phyloP scores from a whole-genome alignment of 1,140 invertebrate genomes.

The Apocrypta bakeri region DNA sequence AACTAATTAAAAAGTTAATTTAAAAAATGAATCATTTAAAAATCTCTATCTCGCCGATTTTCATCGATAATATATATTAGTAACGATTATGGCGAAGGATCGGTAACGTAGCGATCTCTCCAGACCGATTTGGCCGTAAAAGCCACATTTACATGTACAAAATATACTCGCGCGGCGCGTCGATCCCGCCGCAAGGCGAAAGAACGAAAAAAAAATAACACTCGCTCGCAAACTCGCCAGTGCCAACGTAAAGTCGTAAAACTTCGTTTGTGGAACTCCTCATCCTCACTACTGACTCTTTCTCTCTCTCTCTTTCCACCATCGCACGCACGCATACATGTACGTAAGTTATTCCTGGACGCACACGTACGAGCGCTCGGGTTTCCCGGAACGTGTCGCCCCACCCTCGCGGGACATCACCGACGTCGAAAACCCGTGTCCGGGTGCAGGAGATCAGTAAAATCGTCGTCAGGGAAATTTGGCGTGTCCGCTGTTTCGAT shows the following conservation, averaged over 20 bases:
- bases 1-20: too few species aligned
- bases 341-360: background rate
- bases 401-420: background rate
- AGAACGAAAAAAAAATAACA: background rate
- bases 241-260: constrained; percentile 7
- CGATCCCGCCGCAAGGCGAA: background rate
- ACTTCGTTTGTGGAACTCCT: background rate
- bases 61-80: too few species aligned
- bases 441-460: background rate
- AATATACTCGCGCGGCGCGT: background rate
- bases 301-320: background rate
- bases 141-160: background rate
- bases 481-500: too few species aligned
- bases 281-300: background rate
- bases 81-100: too few species aligned
- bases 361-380: background rate
- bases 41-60: too few species aligned
- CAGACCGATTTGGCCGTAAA: background rate
- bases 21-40: too few species aligned
- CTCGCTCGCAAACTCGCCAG: background rate
- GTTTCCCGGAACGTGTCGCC: constrained; percentile 7
- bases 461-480: background rate
- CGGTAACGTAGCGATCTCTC: background rate
- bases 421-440: background rate
- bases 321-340: background rate